Conservation (phyloP, 2,797 vertebrate species). For the Alauda arvensis region DNA sequence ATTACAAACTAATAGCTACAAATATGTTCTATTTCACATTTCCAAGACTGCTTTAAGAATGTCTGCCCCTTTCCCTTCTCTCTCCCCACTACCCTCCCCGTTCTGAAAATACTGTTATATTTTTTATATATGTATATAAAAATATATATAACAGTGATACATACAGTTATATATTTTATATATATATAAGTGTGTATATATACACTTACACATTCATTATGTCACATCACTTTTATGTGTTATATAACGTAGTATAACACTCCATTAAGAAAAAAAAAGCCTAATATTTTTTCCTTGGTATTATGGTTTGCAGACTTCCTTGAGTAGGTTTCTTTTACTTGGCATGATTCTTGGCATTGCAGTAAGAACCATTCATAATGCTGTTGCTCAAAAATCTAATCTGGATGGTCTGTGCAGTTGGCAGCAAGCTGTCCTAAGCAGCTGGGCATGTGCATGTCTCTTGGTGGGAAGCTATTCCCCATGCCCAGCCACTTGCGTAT, state of each 20-base stretch:
- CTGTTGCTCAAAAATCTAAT: not conserved
- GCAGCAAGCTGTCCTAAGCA: not conserved
- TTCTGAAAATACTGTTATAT: not conserved
- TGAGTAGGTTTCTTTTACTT: not conserved
- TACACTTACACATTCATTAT: not conserved
- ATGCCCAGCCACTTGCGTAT: rapidly evolving
- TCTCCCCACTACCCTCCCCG: rapidly evolving
- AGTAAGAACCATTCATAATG: not conserved
- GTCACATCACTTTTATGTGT: not conserved
- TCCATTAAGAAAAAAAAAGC: not conserved
- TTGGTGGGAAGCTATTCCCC: not conserved
- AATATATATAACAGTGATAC: no score
- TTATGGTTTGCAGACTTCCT: not conserved
- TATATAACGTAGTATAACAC: not conserved
- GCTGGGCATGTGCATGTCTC: not conserved
- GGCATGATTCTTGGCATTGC: not conserved
- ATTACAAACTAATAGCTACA: not conserved
- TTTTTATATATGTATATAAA: not conserved
- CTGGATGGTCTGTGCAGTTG: not conserved
- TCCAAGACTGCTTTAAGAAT: not conserved
- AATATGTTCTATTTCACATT: not conserved
- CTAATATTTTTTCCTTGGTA: not conserved
- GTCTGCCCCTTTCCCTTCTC: not conserved
- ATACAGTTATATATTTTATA: no score
- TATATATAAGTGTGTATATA: no score